Conservation (phyloP, 1,140 invertebrate species). For the Halesus radiatus region DNA sequence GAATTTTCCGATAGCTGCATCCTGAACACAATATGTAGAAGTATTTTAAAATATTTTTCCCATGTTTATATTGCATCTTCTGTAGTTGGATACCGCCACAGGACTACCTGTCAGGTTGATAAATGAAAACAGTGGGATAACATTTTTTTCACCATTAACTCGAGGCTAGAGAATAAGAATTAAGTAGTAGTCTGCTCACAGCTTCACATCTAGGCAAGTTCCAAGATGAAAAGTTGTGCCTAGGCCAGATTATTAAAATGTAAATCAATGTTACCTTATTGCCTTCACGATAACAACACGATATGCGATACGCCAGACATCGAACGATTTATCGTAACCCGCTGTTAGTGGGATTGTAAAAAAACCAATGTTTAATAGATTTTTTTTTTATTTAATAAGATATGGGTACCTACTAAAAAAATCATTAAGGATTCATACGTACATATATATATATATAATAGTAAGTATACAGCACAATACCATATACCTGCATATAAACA, state of each 20-base stretch:
- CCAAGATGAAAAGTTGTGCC: neutral
- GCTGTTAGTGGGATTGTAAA: neutral
- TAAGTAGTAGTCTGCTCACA: neutral
- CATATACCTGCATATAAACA: no score
- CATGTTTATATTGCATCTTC: no score
- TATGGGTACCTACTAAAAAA: no score
- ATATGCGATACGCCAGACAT: neutral
- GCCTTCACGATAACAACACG: neutral
- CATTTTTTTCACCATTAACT: neutral
- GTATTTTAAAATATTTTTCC: no score
- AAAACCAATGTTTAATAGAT: no score
- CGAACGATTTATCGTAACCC: neutral
- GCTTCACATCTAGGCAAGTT: neutral
- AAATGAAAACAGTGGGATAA: slow-evolving; percentile 27
- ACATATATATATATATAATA: no score
- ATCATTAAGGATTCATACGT: no score
- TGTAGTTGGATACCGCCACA: neutral
- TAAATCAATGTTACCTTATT: slow-evolving; percentile 7
- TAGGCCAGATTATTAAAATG: slow-evolving; percentile 11
- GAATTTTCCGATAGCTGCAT: no score
- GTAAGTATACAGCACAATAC: no score
- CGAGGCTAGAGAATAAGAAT: neutral
- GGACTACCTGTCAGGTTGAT: slow-evolving; percentile 22
- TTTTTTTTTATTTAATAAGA: no score
- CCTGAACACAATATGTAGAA: no score